Percentiles rank a stretch among this genome's conserved stretches.
Evolutionary conservation across 1,140 invertebrate species (phyloP).

Genomic region (Heliothis virescens): DNA sequence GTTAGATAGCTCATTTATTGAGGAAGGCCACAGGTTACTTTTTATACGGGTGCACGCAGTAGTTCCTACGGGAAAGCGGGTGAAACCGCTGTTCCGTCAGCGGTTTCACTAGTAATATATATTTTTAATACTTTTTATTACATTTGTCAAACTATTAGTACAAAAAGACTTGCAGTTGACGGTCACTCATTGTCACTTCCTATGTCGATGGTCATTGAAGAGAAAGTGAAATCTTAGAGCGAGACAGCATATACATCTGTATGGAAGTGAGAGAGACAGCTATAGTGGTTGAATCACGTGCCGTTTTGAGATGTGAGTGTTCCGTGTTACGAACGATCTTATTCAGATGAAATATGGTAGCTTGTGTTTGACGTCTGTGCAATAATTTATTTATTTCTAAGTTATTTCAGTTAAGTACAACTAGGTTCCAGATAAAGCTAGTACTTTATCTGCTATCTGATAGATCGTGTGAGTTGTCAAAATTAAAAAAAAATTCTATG

Average conservation of each 20-base stretch:
- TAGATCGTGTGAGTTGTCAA: too few species aligned
- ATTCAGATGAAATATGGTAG: neutral
- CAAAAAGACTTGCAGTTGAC: slow-evolving; percentile 15
- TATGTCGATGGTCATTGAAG: slow-evolving; percentile 30
- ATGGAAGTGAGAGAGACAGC: neutral
- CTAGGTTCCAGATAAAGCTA: too few species aligned
- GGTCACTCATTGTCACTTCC: slow-evolving; percentile 44
- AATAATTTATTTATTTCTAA: too few species aligned
- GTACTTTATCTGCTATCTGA: too few species aligned
- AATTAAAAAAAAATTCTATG: too few species aligned
- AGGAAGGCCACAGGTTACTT: too few species aligned
- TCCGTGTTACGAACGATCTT: slow-evolving; percentile 23
- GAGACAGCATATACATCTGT: slow-evolving; percentile 2
- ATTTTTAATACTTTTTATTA: neutral
- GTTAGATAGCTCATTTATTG: too few species aligned
- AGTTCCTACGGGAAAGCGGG: too few species aligned
- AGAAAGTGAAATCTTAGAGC: slow-evolving; percentile 47
- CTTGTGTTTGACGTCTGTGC: neutral
- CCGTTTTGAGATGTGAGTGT: slow-evolving; percentile 45
- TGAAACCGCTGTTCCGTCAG: too few species aligned
- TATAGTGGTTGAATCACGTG: slow-evolving; percentile 33
- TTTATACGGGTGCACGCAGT: too few species aligned
- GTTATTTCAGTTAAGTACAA: too few species aligned
- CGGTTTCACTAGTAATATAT: too few species aligned
- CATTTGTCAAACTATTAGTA: neutral